A percentile compares a stretch with the other conserved stretches of the same genome.
Conservation (phyloP, 2,888 invertebrate species). For the Trisateles emortualis region DNA sequence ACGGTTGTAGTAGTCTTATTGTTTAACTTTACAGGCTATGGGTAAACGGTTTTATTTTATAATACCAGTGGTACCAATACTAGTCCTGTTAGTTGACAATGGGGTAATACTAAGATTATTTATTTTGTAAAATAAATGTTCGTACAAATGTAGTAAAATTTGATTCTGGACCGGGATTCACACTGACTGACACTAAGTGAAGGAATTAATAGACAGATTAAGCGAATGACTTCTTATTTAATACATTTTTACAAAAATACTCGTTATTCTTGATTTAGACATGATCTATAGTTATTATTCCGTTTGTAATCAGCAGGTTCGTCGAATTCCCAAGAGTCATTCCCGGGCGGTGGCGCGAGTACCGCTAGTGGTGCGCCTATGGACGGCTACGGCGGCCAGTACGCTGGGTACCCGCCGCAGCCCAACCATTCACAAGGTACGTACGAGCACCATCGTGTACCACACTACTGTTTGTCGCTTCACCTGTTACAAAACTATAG, state of each 20-base stretch:
- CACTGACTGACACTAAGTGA: no score
- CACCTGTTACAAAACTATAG: conserved; percentile 5
- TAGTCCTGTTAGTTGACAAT: neutral
- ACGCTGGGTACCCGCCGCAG: conserved; percentile 88
- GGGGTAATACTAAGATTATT: no score
- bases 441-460: conserved; percentile 57
- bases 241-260: no score
- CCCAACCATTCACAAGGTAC: conserved; percentile 91
- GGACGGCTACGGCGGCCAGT: conserved; percentile 92
- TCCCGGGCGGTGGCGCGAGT: conserved; percentile 92
- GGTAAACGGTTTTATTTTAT: neutral
- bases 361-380: conserved; percentile 90
- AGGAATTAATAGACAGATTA: no score
- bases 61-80: neutral
- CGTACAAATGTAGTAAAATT: no score
- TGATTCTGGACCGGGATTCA: no score
- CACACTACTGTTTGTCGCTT: conserved; percentile 26
- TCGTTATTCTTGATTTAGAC: no score
- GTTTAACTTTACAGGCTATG: neutral
- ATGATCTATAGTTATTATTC: neutral
- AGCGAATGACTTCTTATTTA: no score
- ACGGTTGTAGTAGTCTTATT: neutral
- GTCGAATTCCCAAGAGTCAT: conserved; percentile 96
- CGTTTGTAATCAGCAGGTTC: conserved; percentile 86
- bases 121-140: no score